Evolutionary conservation across 2,113 vertebrate genomes (phyloP), one percentile per base, ranked within the genome.

Genomic region (Crypturellus undulatus): DNA sequence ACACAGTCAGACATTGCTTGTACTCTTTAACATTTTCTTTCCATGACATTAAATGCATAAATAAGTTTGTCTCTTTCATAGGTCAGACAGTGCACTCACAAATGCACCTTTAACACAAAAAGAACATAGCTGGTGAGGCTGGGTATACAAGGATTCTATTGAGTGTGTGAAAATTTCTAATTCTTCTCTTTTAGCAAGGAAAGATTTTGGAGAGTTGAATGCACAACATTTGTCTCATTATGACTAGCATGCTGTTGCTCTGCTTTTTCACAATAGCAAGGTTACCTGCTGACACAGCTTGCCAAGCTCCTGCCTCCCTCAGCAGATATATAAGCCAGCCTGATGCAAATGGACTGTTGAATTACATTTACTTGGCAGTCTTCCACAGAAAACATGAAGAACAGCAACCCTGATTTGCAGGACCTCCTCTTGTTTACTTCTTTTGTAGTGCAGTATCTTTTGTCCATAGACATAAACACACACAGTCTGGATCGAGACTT

Each of bases 311-410:
- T 94, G 75, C 47, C 67, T 95, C 84, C 79, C 93, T 91, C 69
- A 63, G 94, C 0, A 21, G 83, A 67, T 84, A 83, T 70, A 80
- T 69, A 85, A 96, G 76, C 87, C 79, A 70, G 72, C 68, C 63
- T 96, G 78, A 94, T 92, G 84, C 59, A 95, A 95, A 94, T 72
- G n/a, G 73, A 58, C 91, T 76, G 69, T 67, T 97, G 94, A 95
- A 93, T 78, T 91, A 32, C 63, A 76, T 43, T 89, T 77, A 54
- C 58, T 92, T 92, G 94, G 95, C 95, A 96, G 86, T 43, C 36
- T 40, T 95, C 87, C 67, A 70, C 52, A 92, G 6, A 67, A n/a
- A 87, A 92, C 89, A 96, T 56, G 63, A 94, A 93, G 76, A 92
- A 42, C 21, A 75, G 68, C 63, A 82, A 54, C 81, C 94, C 67